These are phyloP conservation scores for Dromococcyx pavoninus DNA, from an alignment of 2,797 vertebrate genomes.

Conservation along the genomic window DNA sequence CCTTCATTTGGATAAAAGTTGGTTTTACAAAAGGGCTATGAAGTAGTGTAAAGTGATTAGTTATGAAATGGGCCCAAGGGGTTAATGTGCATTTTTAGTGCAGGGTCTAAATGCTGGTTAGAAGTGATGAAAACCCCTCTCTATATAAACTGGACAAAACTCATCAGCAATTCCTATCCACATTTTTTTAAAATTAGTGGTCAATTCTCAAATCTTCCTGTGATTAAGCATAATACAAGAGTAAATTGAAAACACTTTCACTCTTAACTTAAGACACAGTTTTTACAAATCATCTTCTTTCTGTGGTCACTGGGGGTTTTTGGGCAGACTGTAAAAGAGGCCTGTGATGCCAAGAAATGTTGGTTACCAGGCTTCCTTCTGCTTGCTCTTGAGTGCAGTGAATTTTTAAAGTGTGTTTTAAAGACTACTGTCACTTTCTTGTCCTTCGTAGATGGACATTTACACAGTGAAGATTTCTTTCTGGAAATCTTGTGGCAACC, in stretches of 20 bases:
- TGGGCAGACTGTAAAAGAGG: background rate
- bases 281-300: background rate
- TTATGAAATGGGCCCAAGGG: background rate
- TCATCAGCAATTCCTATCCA: background rate
- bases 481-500: background rate
- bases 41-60: background rate
- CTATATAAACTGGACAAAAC: background rate
- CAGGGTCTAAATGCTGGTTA: background rate
- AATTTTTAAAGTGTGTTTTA: background rate
- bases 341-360: background rate
- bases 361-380: background rate
- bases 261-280: background rate
- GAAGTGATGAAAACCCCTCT: background rate
- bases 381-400: background rate
- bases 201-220: background rate
- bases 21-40: background rate
- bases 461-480: background rate
- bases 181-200: background rate
- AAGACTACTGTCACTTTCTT: background rate
- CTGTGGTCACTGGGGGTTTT: rapidly evolving
- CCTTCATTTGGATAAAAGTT: background rate
- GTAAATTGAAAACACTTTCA: background rate
- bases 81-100: background rate
- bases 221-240: background rate
- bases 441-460: background rate